phyloP scores from a whole-genome alignment of 2,113 vertebrate genomes.

The Neodontobutis hainanensis region DNA sequence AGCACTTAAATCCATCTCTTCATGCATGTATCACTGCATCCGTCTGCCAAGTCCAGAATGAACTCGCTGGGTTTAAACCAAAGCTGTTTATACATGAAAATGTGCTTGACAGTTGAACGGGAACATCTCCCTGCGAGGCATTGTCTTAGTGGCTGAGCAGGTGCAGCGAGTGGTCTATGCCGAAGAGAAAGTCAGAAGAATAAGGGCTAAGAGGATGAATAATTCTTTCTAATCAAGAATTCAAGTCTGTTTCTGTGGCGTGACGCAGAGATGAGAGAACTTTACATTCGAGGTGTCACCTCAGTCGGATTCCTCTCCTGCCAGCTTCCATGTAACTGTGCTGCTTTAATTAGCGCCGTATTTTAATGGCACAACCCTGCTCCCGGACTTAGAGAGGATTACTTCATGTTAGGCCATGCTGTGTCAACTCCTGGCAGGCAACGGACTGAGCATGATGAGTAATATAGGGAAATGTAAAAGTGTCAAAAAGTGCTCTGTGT shows the following conservation, averaged over 20 bases:
- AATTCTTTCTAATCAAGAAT: constrained; percentile 48
- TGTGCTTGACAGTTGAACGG: constrained; percentile 41
- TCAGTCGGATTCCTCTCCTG: constrained; percentile 32
- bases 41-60: constrained; percentile 42
- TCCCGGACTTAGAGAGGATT: constrained; percentile 47
- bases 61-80: constrained; percentile 18
- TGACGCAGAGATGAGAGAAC: constrained; percentile 7
- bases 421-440: constrained; percentile 14
- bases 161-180: constrained; percentile 17
- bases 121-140: constrained; percentile 32
- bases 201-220: constrained; percentile 21
- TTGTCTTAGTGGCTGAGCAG: constrained; percentile 42
- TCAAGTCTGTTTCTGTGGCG: constrained; percentile 27
- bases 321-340: constrained; percentile 28
- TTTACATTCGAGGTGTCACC: constrained; percentile 45
- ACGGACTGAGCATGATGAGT: not conserved
- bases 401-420: constrained; percentile 26
- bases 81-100: constrained; percentile 37
- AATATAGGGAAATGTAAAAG: not conserved
- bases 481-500: not conserved
- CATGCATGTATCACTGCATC: constrained; percentile 43
- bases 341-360: constrained; percentile 54
- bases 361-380: constrained; percentile 40
- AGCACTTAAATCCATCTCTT: constrained; percentile 41
- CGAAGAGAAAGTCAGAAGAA: constrained; percentile 24